A percentile compares a stretch with the other conserved stretches of the same genome.
Conservation (phyloP, 2,113 vertebrate species). For the Scortum barcoo region DNA sequence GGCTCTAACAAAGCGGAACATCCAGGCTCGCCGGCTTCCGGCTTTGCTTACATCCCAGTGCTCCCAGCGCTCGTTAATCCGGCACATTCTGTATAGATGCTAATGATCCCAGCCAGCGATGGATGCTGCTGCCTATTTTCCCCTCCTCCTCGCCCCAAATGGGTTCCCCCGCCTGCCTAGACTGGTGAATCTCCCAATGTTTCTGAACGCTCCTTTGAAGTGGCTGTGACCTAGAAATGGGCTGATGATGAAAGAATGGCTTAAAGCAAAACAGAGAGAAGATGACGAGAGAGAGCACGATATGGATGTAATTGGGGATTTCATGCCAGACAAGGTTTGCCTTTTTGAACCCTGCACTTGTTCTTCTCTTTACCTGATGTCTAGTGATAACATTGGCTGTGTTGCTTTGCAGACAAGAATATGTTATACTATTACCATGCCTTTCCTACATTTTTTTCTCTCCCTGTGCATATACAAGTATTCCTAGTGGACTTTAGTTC, state of each 20-base stretch:
- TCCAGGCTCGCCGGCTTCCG: constrained; percentile 22
- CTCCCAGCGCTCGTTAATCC: constrained; percentile 74
- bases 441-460: not conserved
- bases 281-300: not conserved
- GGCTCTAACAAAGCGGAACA: constrained; percentile 62
- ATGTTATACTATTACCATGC: not conserved
- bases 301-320: constrained; percentile 17
- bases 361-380: not conserved
- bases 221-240: constrained; percentile 66
- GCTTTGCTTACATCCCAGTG: constrained; percentile 51
- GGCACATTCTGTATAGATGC: constrained; percentile 62
- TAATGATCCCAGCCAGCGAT: constrained; percentile 76
- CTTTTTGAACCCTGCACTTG: constrained; percentile 29
- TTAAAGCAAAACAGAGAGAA: constrained; percentile 14
- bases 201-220: constrained; percentile 82
- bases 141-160: not conserved
- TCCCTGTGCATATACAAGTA: not conserved
- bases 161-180: constrained; percentile 44
- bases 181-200: constrained; percentile 52
- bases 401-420: not conserved
- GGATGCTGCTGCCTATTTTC: constrained; percentile 53
- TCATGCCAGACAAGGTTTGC: constrained; percentile 6
- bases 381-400: not conserved
- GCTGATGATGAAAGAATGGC: constrained; percentile 45
- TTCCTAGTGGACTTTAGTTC: not conserved